Conservation (phyloP, 2,797 vertebrate species). For the Leontopithecus rosalia region DNA sequence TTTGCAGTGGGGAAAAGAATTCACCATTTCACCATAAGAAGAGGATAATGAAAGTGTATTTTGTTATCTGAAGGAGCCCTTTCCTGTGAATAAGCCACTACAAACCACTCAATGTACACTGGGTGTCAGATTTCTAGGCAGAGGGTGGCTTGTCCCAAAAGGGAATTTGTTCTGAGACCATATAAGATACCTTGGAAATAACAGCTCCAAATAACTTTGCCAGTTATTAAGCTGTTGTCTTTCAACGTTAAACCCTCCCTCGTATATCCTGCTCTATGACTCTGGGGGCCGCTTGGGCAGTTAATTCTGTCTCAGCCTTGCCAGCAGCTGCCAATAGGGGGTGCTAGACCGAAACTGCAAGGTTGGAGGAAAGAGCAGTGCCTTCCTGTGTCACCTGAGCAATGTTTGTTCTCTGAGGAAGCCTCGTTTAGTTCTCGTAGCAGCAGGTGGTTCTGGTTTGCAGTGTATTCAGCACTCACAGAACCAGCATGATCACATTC, state of each 20-base stretch:
- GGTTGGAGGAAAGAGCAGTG: background rate
- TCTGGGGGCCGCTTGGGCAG: background rate
- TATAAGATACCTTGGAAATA: constrained; percentile 70
- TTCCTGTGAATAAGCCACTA: background rate
- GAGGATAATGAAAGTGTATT: constrained; percentile 57
- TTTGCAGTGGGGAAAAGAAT: background rate
- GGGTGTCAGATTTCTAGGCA: constrained; percentile 47
- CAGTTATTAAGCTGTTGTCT: constrained; percentile 58
- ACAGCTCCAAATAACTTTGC: constrained; percentile 65
- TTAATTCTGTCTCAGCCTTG: background rate
- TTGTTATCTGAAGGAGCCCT: background rate
- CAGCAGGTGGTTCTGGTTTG: background rate
- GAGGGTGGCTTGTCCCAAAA: constrained; percentile 70
- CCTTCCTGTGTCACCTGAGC: background rate
- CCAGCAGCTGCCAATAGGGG: background rate
- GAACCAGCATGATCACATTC: background rate
- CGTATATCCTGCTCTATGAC: background rate
- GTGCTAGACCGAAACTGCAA: background rate
- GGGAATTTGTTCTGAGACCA: constrained; percentile 68
- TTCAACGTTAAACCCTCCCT: background rate
- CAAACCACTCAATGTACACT: constrained; percentile 44
- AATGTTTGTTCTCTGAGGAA: background rate
- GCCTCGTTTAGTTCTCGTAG: background rate
- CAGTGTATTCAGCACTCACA: background rate
- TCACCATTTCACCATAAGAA: constrained; percentile 25